Evolutionary conservation across 2,888 invertebrate genomes (phyloP), one percentile per base, ranked within the genome.

Genomic region (Chrysodeixis includens): DNA sequence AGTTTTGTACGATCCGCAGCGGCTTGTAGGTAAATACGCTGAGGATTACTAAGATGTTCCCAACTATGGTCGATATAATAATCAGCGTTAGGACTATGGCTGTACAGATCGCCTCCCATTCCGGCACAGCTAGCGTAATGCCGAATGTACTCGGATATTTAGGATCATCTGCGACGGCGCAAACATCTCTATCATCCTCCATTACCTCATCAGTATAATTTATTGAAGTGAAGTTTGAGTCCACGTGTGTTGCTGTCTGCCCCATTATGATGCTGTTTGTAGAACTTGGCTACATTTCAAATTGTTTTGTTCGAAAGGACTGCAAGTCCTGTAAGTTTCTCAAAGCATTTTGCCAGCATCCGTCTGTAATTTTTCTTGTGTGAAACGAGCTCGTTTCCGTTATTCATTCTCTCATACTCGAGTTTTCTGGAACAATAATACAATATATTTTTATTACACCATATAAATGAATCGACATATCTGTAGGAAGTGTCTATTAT

Each of bases 1-100:
- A 99, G 92, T 99, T 99, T 89, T 99, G 99, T 32, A 98, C 99
- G 81, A 98, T 98, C 73, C 98, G 96, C 58, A 99, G 94, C 1
- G 99, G 99, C 86, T 98, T 97, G 92, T 99, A 98, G 0, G 98
- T 99, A 93, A 99, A 99, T n/a, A 99, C 99, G 86, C 98, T 98
- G 49, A 99, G 96, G 80, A 99, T 99, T 62, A 99, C 99, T 76
- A 99, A 95, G 66, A 98, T 97, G 92, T 99, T 99, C 61, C 99
- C 99, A 62, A 99, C 96, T 68, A 99, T 97, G 30, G 99, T 99
- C 74, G 98, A 96, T 53, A 99, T 95, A 73, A 98, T 98, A 84
- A 99, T 97, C 78, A 98, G 96, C 55, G 97, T 97, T 26, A 99
- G 96, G 2, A 97, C 96, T 74, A 98, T 94, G n/a, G 98, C 97